Evolutionary conservation across 1,140 invertebrate genomes (phyloP).

Genomic region (Phthorimaea operculella): DNA sequence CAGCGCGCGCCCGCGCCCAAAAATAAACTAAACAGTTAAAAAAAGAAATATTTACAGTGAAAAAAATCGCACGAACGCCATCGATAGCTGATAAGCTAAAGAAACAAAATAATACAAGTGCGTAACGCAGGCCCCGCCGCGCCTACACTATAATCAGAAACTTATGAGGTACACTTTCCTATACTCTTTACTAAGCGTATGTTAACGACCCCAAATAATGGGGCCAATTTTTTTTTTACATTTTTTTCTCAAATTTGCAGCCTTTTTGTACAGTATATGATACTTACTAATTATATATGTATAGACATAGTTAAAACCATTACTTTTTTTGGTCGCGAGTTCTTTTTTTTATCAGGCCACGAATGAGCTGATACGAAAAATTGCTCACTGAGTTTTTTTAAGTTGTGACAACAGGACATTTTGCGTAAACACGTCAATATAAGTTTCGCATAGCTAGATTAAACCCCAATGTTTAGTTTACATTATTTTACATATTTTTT

Average conservation of each 20-base stretch:
- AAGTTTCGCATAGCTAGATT: conserved; percentile 36
- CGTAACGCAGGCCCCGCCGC: conserved; percentile 24
- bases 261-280: conserved; percentile 66
- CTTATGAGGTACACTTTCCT: conserved; percentile 61
- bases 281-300: conserved; percentile 65
- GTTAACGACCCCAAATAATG: conserved; percentile 55
- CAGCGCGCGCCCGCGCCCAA: conserved; percentile 22
- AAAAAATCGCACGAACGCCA: conserved; percentile 28
- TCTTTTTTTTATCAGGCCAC: conserved; percentile 24
- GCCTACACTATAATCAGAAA: conserved; percentile 52
- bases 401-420: conserved; percentile 45
- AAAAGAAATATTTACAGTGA: conserved; percentile 56
- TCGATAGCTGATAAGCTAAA: conserved; percentile 23
- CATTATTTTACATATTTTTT: conserved; percentile 37
- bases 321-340: conserved; percentile 52
- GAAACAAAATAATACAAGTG: conserved; percentile 28
- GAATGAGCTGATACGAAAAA: conserved; percentile 23
- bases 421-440: conserved; percentile 42
- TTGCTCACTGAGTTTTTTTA: conserved; percentile 32
- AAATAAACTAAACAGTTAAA: conserved; percentile 32
- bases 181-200: conserved; percentile 65
- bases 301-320: conserved; percentile 64
- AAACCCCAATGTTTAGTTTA: conserved; percentile 35
- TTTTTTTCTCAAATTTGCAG: conserved; percentile 60
- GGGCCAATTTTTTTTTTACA: conserved; percentile 58